Percentiles rank a stretch among this genome's conserved stretches.
phyloP scores from a whole-genome alignment of 2,113 vertebrate species.

The Melanocharis versteri region DNA sequence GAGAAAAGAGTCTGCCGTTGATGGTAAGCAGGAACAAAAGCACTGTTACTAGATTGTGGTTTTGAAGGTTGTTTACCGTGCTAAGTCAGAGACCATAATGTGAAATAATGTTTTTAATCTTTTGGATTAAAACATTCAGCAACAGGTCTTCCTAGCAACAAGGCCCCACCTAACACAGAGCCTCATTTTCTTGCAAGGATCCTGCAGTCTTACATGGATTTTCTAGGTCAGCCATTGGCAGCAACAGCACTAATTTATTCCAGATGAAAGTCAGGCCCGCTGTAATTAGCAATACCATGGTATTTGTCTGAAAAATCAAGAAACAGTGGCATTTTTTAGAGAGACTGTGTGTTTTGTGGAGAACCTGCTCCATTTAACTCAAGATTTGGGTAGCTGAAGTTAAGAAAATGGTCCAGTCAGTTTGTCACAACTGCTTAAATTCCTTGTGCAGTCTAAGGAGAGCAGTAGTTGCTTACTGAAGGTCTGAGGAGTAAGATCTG shows the following conservation, averaged over 20 bases:
- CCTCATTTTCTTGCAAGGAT: neutral
- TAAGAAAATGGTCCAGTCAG: neutral
- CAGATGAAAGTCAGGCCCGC: neutral
- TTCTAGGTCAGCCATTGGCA: neutral
- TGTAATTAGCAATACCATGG: neutral
- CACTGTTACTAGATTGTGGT: neutral
- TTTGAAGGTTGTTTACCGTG: conserved; percentile 9
- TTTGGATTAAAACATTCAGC: neutral
- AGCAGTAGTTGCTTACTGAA: neutral
- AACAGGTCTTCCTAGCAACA: conserved; percentile 19
- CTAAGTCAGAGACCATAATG: conserved; percentile 33
- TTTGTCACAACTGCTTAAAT: neutral
- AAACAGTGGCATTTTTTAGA: neutral
- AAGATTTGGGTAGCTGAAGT: neutral
- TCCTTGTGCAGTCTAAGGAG: neutral
- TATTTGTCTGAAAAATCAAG: conserved; percentile 1
- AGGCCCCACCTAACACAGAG: neutral
- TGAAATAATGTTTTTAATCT: conserved; percentile 29
- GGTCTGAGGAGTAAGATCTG: neutral
- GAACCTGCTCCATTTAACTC: neutral
- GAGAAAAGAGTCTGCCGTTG: neutral
- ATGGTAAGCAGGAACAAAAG: neutral
- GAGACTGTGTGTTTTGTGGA: neutral
- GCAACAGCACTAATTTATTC: neutral
- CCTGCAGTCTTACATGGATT: neutral